Percentiles rank a stretch among this genome's conserved stretches.
phyloP scores from a whole-genome alignment of 2,797 vertebrate species.

The Arnoldichthys spilopterus region DNA sequence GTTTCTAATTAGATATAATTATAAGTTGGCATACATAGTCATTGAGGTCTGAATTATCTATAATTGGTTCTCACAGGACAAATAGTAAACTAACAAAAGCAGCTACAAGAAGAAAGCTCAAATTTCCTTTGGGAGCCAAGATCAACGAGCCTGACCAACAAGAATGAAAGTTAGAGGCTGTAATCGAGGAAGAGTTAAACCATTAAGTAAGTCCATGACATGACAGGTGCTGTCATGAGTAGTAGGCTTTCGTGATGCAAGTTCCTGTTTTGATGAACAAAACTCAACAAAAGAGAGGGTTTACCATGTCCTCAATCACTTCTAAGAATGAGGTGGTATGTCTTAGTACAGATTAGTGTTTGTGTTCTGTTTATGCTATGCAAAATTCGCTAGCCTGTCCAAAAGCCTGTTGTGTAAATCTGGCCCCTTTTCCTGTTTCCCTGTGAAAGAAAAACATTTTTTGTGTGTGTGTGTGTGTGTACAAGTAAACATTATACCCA shows the following conservation, averaged over 20 bases:
- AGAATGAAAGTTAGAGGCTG: no score
- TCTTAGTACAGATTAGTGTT: neutral
- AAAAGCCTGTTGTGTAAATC: slow-evolving; percentile 37
- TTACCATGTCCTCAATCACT: neutral
- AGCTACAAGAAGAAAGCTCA: no score
- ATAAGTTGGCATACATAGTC: no score
- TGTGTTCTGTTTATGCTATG: neutral
- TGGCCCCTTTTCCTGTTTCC: neutral
- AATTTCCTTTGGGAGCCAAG: no score
- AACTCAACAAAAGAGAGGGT: neutral
- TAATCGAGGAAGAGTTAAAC: neutral
- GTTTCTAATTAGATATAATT: no score
- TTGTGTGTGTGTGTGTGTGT: slow-evolving; percentile 44
- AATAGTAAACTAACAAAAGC: no score
- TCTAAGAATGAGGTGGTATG: neutral
- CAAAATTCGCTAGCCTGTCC: neutral
- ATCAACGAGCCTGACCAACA: no score
- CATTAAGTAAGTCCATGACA: no score
- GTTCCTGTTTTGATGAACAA: neutral
- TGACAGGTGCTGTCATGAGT: neutral
- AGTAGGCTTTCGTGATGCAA: neutral
- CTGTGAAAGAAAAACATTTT: slow-evolving; percentile 1
- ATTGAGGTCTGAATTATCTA: no score
- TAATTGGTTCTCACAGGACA: no score
- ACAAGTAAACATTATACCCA: slow-evolving; percentile 35